Evolutionary conservation across 2,888 invertebrate species (phyloP), one percentile per base, ranked within the genome.

Genomic region (Mythimna loreyi): DNA sequence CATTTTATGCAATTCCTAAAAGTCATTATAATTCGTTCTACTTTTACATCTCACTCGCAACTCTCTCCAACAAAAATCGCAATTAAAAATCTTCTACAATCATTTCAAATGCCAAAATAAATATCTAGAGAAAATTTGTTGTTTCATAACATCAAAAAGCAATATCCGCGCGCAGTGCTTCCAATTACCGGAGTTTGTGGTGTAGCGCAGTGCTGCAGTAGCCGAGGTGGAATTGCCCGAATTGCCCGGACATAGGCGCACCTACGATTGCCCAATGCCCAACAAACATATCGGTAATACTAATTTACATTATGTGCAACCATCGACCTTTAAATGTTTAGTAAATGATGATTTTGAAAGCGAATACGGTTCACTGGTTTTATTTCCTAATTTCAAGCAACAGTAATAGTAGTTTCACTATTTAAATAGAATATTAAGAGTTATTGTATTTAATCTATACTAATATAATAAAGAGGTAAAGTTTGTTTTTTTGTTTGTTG

Each of bases 131-230:
- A 49, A 70, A 81, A 80, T 78, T 83, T 83, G 81, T 75, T 82
- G 72, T 86, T 87, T 86, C 86, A 86, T 86, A 86, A 81, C 88
- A 87, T 87, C 84, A 87, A 86, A 87, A 86, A 87, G 89, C 90
- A 88, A 89, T 90, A 89, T 88, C 87, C 88, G 86, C 78, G 82
- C 85, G 87, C 85, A 85, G 83, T 84, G 83, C 83, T 84, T 86
- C 90, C 88, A 89, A 91, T 91, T 91, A 89, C 89, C 86, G 86
- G 87, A 83, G 87, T 85, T 86, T 91, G 92, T 85, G 92, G 92
- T 89, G 76, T 82, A 80, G 88, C 84, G 86, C 87, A 83, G 77
- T 61, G 78, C 84, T 83, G 82, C 80, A 80, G 84, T 72, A 79
- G 86, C 84, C 81, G 81, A 87, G 89, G 90, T 89, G 86, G 87